Evolutionary conservation across 1,140 invertebrate genomes (phyloP).

Genomic region (Drosophila athabasca): DNA sequence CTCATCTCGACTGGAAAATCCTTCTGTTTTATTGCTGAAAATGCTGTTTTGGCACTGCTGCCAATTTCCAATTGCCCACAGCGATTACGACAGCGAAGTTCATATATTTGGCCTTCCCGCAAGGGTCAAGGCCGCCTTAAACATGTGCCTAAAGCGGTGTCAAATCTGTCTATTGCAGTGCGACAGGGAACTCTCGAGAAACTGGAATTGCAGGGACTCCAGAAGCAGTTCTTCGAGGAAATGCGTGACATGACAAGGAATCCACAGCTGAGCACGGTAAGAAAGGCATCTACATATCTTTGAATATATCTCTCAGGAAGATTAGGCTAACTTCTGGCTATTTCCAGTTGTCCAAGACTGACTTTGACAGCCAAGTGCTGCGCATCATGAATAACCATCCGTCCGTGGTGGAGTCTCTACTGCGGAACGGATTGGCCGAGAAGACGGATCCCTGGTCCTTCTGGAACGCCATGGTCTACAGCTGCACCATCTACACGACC

Average conservation of each 20-base stretch:
- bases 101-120: too few species aligned
- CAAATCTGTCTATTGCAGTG: constrained; percentile 23
- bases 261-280: constrained; percentile 34
- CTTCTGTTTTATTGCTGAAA: constrained; percentile 15
- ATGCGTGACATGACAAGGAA: constrained; percentile 37
- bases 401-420: constrained; percentile 50
- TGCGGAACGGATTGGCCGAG: constrained; percentile 40
- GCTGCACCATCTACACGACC: constrained; percentile 96
- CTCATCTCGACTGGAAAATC: constrained; percentile 20
- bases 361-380: constrained; percentile 48
- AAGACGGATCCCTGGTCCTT: constrained; percentile 91
- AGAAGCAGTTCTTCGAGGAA: constrained; percentile 55
- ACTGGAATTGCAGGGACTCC: constrained; percentile 34
- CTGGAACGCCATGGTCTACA: constrained; percentile 96
- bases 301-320: neutral
- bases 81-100: too few species aligned
- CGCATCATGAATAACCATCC: constrained; percentile 51
- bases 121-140: constrained; percentile 10
- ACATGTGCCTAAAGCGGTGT: too few species aligned
- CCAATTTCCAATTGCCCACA: constrained; percentile 13
- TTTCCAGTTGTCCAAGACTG: constrained; percentile 21
- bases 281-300: neutral
- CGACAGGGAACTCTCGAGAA: constrained; percentile 1
- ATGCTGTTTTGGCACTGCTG: constrained; percentile 9
- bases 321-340: neutral